Evolutionary conservation across 2,888 invertebrate species (phyloP), one percentile per base, ranked within the genome.

Genomic region (Ectemnius cavifrons): DNA sequence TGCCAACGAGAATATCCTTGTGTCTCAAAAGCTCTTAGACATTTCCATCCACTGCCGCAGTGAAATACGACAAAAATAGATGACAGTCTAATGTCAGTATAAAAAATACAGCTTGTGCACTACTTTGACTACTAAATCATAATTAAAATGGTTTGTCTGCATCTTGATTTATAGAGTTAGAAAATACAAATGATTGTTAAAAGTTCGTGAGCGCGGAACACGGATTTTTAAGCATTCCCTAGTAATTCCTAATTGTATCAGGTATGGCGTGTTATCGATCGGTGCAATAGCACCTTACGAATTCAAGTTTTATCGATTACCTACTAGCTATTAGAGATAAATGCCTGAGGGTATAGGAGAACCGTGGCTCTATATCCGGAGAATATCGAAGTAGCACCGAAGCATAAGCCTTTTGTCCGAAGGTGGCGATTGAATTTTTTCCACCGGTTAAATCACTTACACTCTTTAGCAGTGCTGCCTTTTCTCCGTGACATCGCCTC

Each of bases 401-500:
- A 65, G 52, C 2, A 6, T 28, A 57, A 46, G 3, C 37, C 8
- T 37, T 13, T 68, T 37, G 4, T 28, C 6, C 64, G 69, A 79
- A 64, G 77, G 61, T 80, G 58, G 11, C 56, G 14, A 8, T n/a
- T 37, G 37, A 52, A 5, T 52, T 52, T 52, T 1, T 52, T 52
- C 16, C 16, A 2, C 8, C 11, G 37, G 37, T 52, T 52, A 16
- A 18, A 8, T 57, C 20, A 88, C 89, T 89, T 63, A 91, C 91
- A 79, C 56, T 89, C 90, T 75, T 87, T 90, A 46, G 82, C 68
- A 27, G 72, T 77, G 20, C 72, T 74, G n/a, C 58, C 52, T 70
- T 88, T 87, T 18, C 87, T 86, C 46, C 79, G 78, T 4, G 84
- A 64, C 85, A 87, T 88, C 63, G 72, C 88, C 52, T 88, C 88